phyloP scores from a whole-genome alignment of 2,113 vertebrate genomes.

The Gymnocephalus cernua region DNA sequence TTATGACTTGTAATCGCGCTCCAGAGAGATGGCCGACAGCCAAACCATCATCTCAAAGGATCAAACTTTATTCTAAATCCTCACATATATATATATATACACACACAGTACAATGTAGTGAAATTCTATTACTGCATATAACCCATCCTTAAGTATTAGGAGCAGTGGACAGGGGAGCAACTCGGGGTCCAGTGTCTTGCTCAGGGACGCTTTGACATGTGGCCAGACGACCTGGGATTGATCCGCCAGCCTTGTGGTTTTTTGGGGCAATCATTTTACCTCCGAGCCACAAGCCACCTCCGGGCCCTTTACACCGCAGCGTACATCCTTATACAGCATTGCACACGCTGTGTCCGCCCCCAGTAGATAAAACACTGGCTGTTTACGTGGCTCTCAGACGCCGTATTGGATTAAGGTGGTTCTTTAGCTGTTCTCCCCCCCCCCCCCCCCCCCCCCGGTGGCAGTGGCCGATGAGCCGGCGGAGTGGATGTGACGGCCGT shows the following conservation, averaged over 20 bases:
- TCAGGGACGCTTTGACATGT: no score
- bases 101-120: no score
- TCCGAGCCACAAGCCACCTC: no score
- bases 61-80: no score
- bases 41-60: conserved; percentile 25
- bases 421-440: conserved; percentile 71
- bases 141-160: no score
- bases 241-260: no score
- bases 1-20: conserved; percentile 23
- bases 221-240: no score
- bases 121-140: no score
- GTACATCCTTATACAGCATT: conserved; percentile 34
- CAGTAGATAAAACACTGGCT: conserved; percentile 76
- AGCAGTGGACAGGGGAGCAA: no score
- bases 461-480: conserved; percentile 79
- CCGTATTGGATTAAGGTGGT: conserved; percentile 79
- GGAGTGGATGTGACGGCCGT: conserved; percentile 83
- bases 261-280: no score
- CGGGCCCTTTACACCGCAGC: conserved; percentile 25
- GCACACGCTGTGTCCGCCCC: conserved; percentile 33
- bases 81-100: no score
- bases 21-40: conserved; percentile 4
- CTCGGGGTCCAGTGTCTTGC: no score
- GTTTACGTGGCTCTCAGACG: conserved; percentile 72
- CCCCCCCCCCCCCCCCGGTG: conserved; percentile 60